These are phyloP conservation scores for Trachymyrmex septentrionalis DNA, from an alignment of 1,140 invertebrate species.

Conservation along the genomic window DNA sequence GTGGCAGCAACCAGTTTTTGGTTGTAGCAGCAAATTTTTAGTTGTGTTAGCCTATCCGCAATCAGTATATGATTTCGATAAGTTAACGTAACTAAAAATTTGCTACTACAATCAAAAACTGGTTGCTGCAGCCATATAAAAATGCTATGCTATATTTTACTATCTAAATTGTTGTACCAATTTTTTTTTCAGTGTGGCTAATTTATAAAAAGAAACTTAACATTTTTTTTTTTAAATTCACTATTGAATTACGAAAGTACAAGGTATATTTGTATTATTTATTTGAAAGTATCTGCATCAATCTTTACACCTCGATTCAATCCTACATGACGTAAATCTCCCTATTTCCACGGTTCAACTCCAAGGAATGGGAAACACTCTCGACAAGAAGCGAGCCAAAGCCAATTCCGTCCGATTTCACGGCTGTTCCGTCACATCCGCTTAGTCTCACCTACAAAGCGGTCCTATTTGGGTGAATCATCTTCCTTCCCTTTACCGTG, in stretches of 20 bases:
- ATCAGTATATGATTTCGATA: too few relatives aligned
- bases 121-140: too few relatives aligned
- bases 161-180: too few relatives aligned
- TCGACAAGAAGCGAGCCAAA: conserved; percentile 16
- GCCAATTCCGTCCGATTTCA: conserved; percentile 64
- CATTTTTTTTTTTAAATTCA: background rate
- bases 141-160: too few relatives aligned
- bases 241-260: background rate
- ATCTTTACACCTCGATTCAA: too few relatives aligned
- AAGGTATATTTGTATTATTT: background rate
- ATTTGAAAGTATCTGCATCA: conserved; percentile 1
- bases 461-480: conserved; percentile 32
- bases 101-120: too few relatives aligned
- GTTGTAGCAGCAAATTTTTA: too few relatives aligned
- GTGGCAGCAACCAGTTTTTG: too few relatives aligned
- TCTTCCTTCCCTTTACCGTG: conserved; percentile 13
- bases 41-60: too few relatives aligned
- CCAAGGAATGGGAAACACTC: background rate
- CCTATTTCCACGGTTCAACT: conserved; percentile 16
- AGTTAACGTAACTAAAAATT: too few relatives aligned
- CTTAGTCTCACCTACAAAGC: conserved; percentile 40
- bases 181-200: background rate
- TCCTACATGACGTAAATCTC: background rate
- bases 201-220: background rate
- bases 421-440: conserved; percentile 53